Evolutionary conservation across 2,888 invertebrate species (phyloP), one percentile per base, ranked within the genome.

Genomic region (Metallyticus violacea): DNA sequence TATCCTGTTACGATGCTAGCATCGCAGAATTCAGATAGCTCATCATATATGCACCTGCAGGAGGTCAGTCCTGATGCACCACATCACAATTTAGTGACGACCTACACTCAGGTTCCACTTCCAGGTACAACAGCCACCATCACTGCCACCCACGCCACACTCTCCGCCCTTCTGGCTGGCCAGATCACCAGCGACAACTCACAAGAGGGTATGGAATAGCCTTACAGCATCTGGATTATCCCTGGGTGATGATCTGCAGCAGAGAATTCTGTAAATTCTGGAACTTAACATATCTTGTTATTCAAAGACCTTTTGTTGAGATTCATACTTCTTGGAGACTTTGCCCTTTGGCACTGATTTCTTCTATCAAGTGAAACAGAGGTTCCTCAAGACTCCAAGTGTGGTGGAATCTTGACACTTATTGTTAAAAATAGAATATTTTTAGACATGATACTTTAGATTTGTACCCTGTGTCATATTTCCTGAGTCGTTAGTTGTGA

Each of bases 1-100:
- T 90, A 90, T 79, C 87, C 88, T 1, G 85, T 87, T 22, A 62
- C 87, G 22, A 86, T 84, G 25, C 82, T 87, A 30, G 86, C 84
- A n/a, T 82, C 88, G 6, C 88, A 88, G 30, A 82, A 86, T 40
- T 88, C 87, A 6, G 86, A 86, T 78, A 77, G 86, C 9, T 86
- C 79, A 0, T 82, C 86, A 25, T 86, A 86, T 40, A 82, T 83
- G 82, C 30, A 77, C 26, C 78, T 87, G 62, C 85, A 85, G 15
- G 85, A 87, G 30, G 87, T 87, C n/a, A 85, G 85, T 78, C 85
- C 85, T n/a, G 81, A 79, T 28, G 26, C 82, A 85, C 25, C 86
- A 22, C 87, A 86, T 22, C 83, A 86, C 28, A 81, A 76, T n/a
- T 78, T 87, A 25, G 76, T 81, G 22, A 85, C 87, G 26, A 81